Conservation (phyloP, 1,140 invertebrate genomes). For the Ptiloglossa arizonensis region DNA sequence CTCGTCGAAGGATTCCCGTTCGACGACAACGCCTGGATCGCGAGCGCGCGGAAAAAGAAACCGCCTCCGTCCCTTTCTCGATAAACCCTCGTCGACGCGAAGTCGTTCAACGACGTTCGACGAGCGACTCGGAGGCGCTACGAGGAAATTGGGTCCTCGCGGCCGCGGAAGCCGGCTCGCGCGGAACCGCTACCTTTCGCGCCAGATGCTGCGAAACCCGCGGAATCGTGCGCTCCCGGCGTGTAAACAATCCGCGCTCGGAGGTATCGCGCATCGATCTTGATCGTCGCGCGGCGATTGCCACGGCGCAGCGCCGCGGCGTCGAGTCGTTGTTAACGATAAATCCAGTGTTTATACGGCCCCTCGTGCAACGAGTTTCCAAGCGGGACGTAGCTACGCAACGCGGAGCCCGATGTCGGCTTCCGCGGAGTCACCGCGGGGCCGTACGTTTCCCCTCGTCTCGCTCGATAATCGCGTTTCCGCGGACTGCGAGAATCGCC, state of each 20-base stretch:
- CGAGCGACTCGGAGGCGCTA: not conserved
- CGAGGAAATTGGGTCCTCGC: constrained; percentile 19
- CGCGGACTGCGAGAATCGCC: not conserved
- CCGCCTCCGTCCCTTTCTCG: too few relatives aligned
- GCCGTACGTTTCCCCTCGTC: constrained; percentile 16
- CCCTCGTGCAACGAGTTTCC: constrained; percentile 27
- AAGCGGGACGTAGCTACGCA: not conserved
- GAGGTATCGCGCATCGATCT: constrained; percentile 30
- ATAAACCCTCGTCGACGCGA: too few relatives aligned
- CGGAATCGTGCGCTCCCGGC: constrained; percentile 19
- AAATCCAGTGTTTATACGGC: constrained; percentile 34
- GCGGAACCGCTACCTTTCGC: constrained; percentile 33
- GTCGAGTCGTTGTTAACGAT: constrained; percentile 20
- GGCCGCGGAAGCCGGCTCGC: not conserved
- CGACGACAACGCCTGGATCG: too few relatives aligned
- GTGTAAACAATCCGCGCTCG: constrained; percentile 49
- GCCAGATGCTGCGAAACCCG: constrained; percentile 6
- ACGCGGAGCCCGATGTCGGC: not conserved
- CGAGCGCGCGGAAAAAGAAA: too few relatives aligned
- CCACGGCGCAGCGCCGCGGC: not conserved
- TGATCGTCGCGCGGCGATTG: constrained; percentile 10
- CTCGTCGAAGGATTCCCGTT: too few relatives aligned
- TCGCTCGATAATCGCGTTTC: not conserved
- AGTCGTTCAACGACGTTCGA: not conserved
- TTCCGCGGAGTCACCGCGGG: too few relatives aligned